phyloP scores from a whole-genome alignment of 1,140 invertebrate species.

The Saccostrea cuccullata region DNA sequence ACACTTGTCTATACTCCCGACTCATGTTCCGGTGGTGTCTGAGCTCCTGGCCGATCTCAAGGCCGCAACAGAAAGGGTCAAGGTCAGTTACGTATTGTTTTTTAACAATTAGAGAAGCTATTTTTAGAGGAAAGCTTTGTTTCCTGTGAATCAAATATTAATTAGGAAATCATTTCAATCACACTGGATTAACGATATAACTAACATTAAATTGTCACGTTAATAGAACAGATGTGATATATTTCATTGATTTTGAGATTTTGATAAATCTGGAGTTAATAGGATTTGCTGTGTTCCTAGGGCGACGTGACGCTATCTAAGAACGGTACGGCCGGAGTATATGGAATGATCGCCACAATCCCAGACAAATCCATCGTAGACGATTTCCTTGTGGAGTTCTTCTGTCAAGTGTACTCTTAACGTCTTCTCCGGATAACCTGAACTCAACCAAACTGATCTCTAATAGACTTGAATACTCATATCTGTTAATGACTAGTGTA shows the following conservation, averaged over 20 bases:
- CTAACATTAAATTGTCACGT: too few relatives aligned
- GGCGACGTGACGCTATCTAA: constrained; percentile 65
- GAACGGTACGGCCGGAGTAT: constrained; percentile 73
- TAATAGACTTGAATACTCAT: neutral
- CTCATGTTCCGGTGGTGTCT: constrained; percentile 63
- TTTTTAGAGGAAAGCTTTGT: too few relatives aligned
- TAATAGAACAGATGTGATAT: too few relatives aligned
- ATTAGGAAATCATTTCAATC: too few relatives aligned
- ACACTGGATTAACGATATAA: too few relatives aligned
- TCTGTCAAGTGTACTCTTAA: constrained; percentile 71
- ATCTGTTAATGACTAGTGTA: neutral
- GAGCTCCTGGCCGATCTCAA: constrained; percentile 65
- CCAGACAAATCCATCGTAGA: constrained; percentile 73
- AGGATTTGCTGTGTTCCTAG: constrained; percentile 55
- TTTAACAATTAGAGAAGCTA: too few relatives aligned
- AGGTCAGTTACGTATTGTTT: constrained; percentile 76
- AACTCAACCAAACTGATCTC: neutral
- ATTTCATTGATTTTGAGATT: too few relatives aligned
- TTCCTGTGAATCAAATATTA: too few relatives aligned
- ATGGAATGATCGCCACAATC: constrained; percentile 76
- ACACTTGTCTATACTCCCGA: constrained; percentile 74
- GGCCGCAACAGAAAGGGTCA: constrained; percentile 56
- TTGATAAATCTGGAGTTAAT: neutral
- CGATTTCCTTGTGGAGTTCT: constrained; percentile 75
- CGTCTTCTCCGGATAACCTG: neutral